A percentile compares a stretch with the other conserved stretches of the same genome.
Conservation (phyloP, 2,797 vertebrate species). For the Chromis chromis region DNA sequence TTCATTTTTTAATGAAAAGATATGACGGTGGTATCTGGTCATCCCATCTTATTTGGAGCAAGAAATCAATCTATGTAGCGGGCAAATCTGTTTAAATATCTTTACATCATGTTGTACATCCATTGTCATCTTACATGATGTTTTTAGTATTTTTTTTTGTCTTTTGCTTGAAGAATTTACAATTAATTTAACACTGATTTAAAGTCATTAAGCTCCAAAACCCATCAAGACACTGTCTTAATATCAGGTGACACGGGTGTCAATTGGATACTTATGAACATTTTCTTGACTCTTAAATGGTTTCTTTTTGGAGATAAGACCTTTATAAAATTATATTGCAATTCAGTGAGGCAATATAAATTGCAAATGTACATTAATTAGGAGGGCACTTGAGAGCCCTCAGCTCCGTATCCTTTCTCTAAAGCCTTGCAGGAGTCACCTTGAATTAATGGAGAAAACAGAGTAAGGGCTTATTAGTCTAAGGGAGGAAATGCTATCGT, state of each 20-base stretch:
- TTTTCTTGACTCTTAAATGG: slow-evolving; percentile 37
- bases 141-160: not conserved
- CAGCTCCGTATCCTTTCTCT: slow-evolving; percentile 39
- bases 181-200: slow-evolving; percentile 26
- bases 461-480: slow-evolving; percentile 49
- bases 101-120: not conserved
- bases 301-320: slow-evolving; percentile 34
- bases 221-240: slow-evolving; percentile 9
- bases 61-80: not conserved
- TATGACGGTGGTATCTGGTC: not conserved
- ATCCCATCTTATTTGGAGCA: not conserved
- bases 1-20: not conserved
- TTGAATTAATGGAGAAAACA: slow-evolving; percentile 73
- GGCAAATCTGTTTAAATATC: not conserved
- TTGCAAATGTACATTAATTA: slow-evolving; percentile 64
- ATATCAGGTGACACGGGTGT: slow-evolving; percentile 20
- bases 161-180: not conserved
- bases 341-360: slow-evolving; percentile 46
- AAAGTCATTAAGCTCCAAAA: slow-evolving; percentile 26
- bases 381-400: slow-evolving; percentile 43
- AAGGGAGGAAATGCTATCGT: slow-evolving; percentile 42
- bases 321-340: slow-evolving; percentile 39
- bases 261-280: slow-evolving; percentile 20
- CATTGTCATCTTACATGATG: not conserved
- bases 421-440: slow-evolving; percentile 65